Conservation (phyloP, 2,113 vertebrate genomes). For the Tursiops truncatus region DNA sequence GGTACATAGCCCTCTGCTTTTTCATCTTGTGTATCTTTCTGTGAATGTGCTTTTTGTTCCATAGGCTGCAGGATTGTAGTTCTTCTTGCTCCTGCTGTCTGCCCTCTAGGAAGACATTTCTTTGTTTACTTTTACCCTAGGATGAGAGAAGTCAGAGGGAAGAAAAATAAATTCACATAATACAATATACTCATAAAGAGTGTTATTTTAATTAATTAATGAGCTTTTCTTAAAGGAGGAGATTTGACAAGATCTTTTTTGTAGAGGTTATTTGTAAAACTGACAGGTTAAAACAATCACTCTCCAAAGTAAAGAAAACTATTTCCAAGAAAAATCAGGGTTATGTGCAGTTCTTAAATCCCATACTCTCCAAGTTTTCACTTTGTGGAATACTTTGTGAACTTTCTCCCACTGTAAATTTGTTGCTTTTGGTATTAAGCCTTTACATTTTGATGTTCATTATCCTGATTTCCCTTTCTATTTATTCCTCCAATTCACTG, state of each 20-base stretch:
- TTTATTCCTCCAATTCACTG: neutral
- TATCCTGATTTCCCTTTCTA: neutral
- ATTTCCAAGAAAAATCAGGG: constrained; percentile 13
- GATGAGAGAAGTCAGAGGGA: neutral
- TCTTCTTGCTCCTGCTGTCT: too few species aligned
- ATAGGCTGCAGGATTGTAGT: too few species aligned
- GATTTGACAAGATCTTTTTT: neutral
- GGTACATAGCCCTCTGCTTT: too few species aligned
- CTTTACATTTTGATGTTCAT: neutral
- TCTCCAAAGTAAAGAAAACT: constrained; percentile 62
- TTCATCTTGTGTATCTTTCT: too few species aligned
- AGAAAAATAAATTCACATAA: constrained; percentile 2
- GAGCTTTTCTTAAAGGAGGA: constrained; percentile 10
- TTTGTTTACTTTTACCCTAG: neutral
- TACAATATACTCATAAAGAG: neutral
- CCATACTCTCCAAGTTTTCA: constrained; percentile 3
- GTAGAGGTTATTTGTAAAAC: constrained; percentile 26
- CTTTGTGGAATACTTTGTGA: neutral
- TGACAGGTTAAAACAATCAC: constrained; percentile 35
- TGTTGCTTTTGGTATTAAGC: constrained; percentile 38
- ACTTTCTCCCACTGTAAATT: neutral
- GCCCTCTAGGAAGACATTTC: neutral
- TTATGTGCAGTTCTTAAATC: constrained; percentile 10
- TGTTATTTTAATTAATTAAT: constrained; percentile 24
- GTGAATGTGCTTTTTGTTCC: too few species aligned